phyloP scores from a whole-genome alignment of 2,888 invertebrate species.

The Ormyrus labotus region DNA sequence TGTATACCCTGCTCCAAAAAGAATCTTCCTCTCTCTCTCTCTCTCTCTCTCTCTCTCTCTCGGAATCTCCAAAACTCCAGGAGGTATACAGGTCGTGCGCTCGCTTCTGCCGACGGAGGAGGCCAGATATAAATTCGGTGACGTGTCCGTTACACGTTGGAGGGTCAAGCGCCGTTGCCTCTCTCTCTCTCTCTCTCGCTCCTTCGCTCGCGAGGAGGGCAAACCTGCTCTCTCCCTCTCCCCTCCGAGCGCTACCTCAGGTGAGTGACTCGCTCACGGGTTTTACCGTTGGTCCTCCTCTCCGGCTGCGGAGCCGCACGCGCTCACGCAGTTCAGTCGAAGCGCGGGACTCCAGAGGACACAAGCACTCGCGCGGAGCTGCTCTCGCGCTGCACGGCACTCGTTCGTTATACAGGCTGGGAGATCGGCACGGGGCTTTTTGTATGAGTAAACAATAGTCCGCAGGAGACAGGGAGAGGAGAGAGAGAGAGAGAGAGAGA shows the following conservation, averaged over 20 bases:
- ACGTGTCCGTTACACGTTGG: slow-evolving; percentile 54
- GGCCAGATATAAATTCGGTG: slow-evolving; percentile 49
- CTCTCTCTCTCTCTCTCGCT: slow-evolving; percentile 10
- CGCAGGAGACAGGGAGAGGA: slow-evolving; percentile 8
- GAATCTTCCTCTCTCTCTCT: not conserved
- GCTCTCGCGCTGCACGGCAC: no score
- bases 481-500: slow-evolving; percentile 1
- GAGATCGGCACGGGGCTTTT: no score
- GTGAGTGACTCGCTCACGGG: slow-evolving; percentile 53
- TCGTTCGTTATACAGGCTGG: no score
- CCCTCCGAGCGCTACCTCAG: slow-evolving; percentile 18
- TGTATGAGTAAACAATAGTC: no score
- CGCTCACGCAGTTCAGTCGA: no score
- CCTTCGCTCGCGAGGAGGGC: not conserved
- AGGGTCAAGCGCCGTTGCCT: slow-evolving; percentile 44
- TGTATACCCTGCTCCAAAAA: no score
- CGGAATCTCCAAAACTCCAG: not conserved
- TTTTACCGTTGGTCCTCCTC: slow-evolving; percentile 54
- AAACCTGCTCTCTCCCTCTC: slow-evolving; percentile 27
- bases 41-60: not conserved
- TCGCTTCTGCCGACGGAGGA: not conserved
- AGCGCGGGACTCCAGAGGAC: no score
- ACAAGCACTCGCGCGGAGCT: no score
- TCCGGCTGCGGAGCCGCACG: not conserved
- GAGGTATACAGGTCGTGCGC: not conserved